phyloP scores from a whole-genome alignment of 1,140 invertebrate species.

The Drosophila fuyamai region DNA sequence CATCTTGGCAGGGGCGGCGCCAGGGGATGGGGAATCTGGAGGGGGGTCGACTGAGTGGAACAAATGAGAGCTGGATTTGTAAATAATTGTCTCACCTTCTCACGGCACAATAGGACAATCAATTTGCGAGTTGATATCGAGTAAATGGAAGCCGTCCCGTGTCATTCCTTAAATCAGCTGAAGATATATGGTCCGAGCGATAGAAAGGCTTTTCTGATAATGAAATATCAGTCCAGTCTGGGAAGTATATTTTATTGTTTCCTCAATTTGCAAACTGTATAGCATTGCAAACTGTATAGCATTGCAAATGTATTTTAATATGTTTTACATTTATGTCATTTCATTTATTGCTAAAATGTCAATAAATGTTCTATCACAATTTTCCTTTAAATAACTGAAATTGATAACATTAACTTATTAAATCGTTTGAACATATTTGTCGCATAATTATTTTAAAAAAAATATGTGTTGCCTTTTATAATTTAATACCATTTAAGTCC shows the following conservation, averaged over 20 bases:
- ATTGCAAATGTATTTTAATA: no score
- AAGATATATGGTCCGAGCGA: not conserved
- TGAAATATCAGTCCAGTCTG: not conserved
- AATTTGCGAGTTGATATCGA: constrained; percentile 32
- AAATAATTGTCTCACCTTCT: constrained; percentile 57
- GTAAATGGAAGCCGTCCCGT: constrained; percentile 16
- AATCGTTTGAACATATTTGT: not conserved
- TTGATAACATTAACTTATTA: not conserved
- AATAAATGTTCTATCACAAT: not conserved
- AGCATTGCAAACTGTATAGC: no score
- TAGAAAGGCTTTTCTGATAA: not conserved
- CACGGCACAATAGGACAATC: constrained; percentile 34
- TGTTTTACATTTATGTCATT: no score
- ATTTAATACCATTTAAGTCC: not conserved
- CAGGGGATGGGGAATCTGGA: no score
- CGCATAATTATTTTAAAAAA: not conserved
- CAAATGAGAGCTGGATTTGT: constrained; percentile 34
- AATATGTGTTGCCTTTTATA: not conserved
- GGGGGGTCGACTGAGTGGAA: constrained; percentile 23
- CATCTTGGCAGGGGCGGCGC: not conserved
- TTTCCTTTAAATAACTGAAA: not conserved
- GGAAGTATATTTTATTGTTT: no score
- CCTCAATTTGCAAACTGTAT: no score
- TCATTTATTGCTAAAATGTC: no score
- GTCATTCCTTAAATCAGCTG: constrained; percentile 23